These are phyloP conservation scores for Notarius quadriscutis DNA, from an alignment of 2,113 vertebrate species.

Conservation along the genomic window DNA sequence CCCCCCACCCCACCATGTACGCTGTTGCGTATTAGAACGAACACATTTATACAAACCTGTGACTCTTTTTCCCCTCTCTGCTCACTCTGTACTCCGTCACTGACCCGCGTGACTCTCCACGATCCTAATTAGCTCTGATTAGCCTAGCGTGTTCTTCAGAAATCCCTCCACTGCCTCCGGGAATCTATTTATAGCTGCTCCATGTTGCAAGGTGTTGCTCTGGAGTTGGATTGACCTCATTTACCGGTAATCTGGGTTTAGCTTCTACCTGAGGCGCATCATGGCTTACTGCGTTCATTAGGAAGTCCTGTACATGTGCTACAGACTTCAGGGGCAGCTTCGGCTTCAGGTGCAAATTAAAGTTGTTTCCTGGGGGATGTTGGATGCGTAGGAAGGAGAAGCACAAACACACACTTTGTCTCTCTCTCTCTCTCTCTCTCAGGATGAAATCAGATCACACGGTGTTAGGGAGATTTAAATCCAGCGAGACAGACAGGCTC, in stretches of 20 bases:
- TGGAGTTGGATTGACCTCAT: constrained; percentile 20
- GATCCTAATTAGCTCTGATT: constrained; percentile 35
- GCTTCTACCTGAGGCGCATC: not conserved
- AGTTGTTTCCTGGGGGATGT: not conserved
- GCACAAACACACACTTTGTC: no score
- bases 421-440: not conserved
- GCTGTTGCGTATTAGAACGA: not conserved
- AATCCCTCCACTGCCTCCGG: constrained; percentile 34
- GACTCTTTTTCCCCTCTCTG: no score
- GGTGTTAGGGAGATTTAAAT: not conserved
- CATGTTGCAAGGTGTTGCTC: constrained; percentile 6
- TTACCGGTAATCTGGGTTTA: constrained; percentile 31
- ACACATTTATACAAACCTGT: not conserved
- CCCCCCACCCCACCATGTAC: not conserved
- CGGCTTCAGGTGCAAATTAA: not conserved
- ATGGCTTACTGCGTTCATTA: not conserved
- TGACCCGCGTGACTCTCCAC: not conserved
- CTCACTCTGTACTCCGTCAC: not conserved
- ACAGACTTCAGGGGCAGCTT: not conserved
- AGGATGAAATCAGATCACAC: not conserved
- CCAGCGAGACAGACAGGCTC: not conserved
- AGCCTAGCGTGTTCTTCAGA: constrained; percentile 20
- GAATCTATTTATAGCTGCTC: constrained; percentile 33
- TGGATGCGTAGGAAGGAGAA: not conserved
- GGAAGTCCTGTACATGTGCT: not conserved